Conservation (phyloP, 2,888 invertebrate species). For the Eupithecia centaureata region DNA sequence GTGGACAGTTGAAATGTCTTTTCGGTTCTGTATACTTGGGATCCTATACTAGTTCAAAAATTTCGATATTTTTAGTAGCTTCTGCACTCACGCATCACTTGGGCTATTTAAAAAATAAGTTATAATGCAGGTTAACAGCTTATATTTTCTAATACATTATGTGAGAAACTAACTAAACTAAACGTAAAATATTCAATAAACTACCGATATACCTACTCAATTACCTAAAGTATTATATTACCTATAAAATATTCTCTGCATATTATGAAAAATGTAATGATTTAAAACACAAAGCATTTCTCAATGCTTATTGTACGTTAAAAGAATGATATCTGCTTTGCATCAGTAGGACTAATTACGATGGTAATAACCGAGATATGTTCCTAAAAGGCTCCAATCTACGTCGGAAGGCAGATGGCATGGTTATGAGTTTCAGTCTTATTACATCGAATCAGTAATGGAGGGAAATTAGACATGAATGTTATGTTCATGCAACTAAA, state of each 20-base stretch:
- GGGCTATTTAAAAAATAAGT: not conserved
- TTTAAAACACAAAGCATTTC: not conserved
- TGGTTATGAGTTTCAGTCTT: slow-evolving; percentile 47
- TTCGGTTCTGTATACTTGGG: slow-evolving; percentile 14
- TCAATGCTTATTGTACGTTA: not conserved
- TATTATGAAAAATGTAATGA: too few relatives aligned
- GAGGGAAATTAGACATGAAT: slow-evolving; percentile 64
- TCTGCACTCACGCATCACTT: not conserved
- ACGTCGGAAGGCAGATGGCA: slow-evolving; percentile 64
- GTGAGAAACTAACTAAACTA: not conserved
- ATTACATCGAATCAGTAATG: slow-evolving; percentile 36
- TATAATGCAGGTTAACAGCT: too few relatives aligned
- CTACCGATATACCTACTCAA: too few relatives aligned
- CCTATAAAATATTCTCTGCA: too few relatives aligned
- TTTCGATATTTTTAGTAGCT: not conserved
- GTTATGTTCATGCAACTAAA: slow-evolving; percentile 58
- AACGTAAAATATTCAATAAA: too few relatives aligned
- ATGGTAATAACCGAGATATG: slow-evolving; percentile 62
- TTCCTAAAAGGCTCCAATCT: slow-evolving; percentile 43
- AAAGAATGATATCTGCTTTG: slow-evolving; percentile 11
- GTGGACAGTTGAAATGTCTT: slow-evolving; percentile 36
- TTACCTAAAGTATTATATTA: too few relatives aligned
- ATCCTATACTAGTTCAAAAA: not conserved
- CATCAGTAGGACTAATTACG: slow-evolving; percentile 29
- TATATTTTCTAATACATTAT: too few relatives aligned